These are phyloP conservation scores for Vipera latastei DNA, from an alignment of 2,797 vertebrate genomes.

Conservation along the genomic window DNA sequence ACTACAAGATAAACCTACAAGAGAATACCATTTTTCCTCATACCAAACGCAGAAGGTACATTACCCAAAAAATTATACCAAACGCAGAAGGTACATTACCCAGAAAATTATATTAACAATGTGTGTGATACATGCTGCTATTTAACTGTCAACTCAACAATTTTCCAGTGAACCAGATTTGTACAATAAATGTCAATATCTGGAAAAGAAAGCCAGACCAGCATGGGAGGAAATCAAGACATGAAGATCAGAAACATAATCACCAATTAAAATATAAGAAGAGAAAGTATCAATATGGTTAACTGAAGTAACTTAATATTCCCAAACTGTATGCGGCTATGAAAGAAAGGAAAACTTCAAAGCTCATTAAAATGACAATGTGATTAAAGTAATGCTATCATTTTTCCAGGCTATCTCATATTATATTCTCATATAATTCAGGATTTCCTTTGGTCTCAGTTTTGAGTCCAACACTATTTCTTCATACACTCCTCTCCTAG, in stretches of 20 bases:
- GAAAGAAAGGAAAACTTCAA: neutral
- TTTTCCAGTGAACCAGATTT: neutral
- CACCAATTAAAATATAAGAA: neutral
- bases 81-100: neutral
- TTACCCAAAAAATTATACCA: neutral
- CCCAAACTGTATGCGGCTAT: neutral
- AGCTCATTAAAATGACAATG: neutral
- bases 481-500: neutral
- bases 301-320: neutral
- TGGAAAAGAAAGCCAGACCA: neutral
- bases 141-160: neutral
- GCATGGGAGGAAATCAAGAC: neutral
- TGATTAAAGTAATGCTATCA: neutral
- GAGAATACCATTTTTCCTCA: neutral
- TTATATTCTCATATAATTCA: neutral
- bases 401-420: neutral
- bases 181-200: neutral
- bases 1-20: neutral
- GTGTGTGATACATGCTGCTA: neutral
- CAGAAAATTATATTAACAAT: constrained; percentile 7
- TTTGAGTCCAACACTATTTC: neutral
- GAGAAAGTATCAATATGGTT: neutral
- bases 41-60: neutral
- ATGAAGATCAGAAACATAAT: neutral
- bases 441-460: neutral